phyloP scores from a whole-genome alignment of 1,140 invertebrate genomes.

The Caenorhabditis brenneri region DNA sequence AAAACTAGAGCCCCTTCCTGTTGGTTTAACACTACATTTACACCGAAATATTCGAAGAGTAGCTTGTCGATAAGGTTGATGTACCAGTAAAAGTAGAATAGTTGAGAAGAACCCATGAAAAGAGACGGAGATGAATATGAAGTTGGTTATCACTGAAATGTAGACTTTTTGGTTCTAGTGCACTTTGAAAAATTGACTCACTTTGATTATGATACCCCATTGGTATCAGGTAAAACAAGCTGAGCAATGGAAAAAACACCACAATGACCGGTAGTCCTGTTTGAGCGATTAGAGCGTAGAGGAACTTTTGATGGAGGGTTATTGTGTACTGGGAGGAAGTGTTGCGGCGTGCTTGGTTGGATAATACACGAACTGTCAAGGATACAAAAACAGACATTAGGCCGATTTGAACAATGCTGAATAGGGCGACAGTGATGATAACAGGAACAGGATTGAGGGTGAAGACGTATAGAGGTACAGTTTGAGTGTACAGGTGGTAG shows the following conservation, averaged over 20 bases:
- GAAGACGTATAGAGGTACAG: not conserved
- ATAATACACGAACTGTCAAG: not conserved
- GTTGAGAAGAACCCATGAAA: slow-evolving; percentile 11
- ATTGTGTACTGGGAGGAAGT: not conserved
- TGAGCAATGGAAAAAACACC: not conserved
- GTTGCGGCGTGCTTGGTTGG: not conserved
- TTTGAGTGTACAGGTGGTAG: not conserved
- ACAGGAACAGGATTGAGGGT: not conserved
- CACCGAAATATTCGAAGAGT: not conserved
- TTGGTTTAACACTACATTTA: not conserved
- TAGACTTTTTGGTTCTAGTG: not conserved
- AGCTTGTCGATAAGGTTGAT: not conserved
- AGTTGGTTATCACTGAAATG: not conserved
- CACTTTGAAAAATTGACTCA: too few relatives aligned
- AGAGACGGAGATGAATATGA: not conserved
- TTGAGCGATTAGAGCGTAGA: not conserved
- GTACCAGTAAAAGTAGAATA: not conserved
- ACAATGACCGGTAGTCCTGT: not conserved
- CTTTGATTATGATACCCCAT: slow-evolving; percentile 11
- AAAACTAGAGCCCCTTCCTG: not conserved
- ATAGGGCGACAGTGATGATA: not conserved
- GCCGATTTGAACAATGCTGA: not conserved
- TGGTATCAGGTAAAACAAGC: not conserved
- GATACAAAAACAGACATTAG: not conserved
- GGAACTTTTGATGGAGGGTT: not conserved